These are phyloP conservation scores for Ibidorhyncha struthersii DNA, from an alignment of 2,113 vertebrate genomes.

Conservation along the genomic window DNA sequence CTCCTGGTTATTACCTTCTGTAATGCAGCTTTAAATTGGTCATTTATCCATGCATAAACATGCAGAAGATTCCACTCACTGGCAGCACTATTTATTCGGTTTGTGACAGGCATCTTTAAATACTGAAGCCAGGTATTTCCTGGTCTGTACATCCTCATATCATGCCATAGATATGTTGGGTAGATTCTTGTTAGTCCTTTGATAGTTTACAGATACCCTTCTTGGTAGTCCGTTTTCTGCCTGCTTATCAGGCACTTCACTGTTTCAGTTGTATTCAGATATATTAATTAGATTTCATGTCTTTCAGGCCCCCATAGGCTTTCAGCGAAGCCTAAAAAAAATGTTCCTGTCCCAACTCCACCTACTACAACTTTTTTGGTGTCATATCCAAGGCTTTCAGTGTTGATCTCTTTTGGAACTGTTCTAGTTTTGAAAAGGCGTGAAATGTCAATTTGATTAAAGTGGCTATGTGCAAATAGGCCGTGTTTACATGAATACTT, in stretches of 20 bases:
- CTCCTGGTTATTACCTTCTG: background rate
- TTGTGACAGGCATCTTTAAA: background rate
- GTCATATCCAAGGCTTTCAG: background rate
- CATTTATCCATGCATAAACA: background rate
- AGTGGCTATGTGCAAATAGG: conserved; percentile 12
- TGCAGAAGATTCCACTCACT: background rate
- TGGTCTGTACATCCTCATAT: background rate
- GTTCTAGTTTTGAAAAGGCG: conserved; percentile 29
- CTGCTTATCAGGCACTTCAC: background rate
- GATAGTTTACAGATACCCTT: background rate
- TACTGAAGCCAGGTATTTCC: background rate
- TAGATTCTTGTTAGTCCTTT: background rate
- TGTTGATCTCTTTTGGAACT: background rate
- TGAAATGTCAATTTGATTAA: conserved; percentile 58
- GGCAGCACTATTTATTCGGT: background rate
- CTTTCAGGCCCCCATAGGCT: background rate
- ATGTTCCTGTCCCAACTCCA: background rate
- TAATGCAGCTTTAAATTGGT: background rate
- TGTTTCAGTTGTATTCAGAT: background rate
- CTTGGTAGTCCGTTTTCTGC: background rate
- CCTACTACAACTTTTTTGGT: background rate
- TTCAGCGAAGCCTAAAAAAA: background rate
- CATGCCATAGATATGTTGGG: background rate
- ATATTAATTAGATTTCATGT: background rate
- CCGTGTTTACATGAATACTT: conserved; percentile 36